Conservation (phyloP, 2,113 vertebrate genomes). For the Hepsetus odoe region DNA sequence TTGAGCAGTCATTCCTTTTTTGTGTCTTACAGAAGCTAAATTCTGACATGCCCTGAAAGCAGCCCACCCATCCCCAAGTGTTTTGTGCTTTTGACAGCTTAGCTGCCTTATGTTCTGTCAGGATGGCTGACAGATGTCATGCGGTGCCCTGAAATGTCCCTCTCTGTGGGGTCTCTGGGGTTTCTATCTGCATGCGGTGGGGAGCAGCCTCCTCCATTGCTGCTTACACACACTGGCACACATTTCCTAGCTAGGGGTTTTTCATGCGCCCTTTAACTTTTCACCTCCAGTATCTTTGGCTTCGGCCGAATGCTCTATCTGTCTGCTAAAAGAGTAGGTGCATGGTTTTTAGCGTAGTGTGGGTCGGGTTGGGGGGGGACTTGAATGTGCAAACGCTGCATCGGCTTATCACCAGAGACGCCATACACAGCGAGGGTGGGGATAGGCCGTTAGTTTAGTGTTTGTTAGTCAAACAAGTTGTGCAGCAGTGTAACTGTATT, state of each 20-base stretch:
- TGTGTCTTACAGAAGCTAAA: constrained; percentile 7
- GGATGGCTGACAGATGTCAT: constrained; percentile 61
- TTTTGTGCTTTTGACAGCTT: constrained; percentile 60
- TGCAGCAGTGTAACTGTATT: constrained; percentile 17
- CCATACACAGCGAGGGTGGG: constrained; percentile 1
- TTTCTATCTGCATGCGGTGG: constrained; percentile 55
- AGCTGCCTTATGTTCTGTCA: constrained; percentile 64
- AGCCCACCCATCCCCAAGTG: constrained; percentile 39
- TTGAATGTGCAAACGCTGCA: neutral
- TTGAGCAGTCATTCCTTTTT: neutral
- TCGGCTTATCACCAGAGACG: constrained; percentile 32
- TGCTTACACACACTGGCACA: constrained; percentile 37
- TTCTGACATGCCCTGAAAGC: constrained; percentile 18
- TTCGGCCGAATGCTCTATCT: constrained; percentile 4
- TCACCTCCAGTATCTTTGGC: constrained; percentile 21
- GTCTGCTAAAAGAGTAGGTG: neutral
- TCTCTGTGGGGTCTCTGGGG: constrained; percentile 7
- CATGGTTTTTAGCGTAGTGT: constrained; percentile 36
- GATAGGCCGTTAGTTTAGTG: constrained; percentile 2
- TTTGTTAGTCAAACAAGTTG: neutral
- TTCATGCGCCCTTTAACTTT: constrained; percentile 24
- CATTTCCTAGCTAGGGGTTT: constrained; percentile 1
- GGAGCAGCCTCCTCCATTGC: constrained; percentile 45
- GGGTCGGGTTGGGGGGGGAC: neutral
- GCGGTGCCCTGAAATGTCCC: constrained; percentile 52